Evolutionary conservation across 2,113 vertebrate genomes (phyloP).

Genomic region (Channa maculata): DNA sequence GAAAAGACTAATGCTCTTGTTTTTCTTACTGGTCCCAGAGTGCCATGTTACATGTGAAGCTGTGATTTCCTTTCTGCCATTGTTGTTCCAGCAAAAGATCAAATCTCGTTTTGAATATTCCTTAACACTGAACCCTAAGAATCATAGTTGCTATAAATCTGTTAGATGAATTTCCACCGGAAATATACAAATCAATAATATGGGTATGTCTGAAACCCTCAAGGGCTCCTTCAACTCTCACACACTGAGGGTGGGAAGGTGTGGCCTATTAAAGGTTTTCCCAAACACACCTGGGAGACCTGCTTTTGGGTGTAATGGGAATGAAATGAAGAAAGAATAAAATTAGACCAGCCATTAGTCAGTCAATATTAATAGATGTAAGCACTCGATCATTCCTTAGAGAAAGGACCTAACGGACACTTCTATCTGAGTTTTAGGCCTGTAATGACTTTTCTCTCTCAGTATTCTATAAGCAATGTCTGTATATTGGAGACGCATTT

Average conservation of each 20-base stretch:
- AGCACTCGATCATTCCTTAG: constrained; percentile 14
- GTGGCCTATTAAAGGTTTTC: constrained; percentile 21
- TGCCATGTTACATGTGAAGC: no score
- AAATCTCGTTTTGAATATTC: no score
- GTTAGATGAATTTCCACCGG: no score
- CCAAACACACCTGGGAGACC: constrained; percentile 18
- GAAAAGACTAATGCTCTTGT: no score
- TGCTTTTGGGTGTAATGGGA: constrained; percentile 12
- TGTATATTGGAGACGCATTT: constrained; percentile 22
- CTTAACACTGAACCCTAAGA: no score
- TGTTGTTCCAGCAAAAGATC: no score
- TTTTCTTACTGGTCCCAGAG: no score
- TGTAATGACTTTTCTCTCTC: constrained; percentile 26
- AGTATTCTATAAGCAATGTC: constrained; percentile 27
- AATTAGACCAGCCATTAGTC: constrained; percentile 33
- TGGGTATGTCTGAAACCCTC: background rate
- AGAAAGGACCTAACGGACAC: background rate
- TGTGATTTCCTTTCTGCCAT: no score
- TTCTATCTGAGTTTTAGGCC: constrained; percentile 1
- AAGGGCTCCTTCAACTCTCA: constrained; percentile 10
- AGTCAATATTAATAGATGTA: constrained; percentile 40
- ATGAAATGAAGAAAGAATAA: constrained; percentile 9
- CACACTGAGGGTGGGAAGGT: constrained; percentile 3
- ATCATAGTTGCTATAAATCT: no score
- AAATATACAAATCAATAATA: no score